Percentiles rank a stretch among this genome's conserved stretches.
Evolutionary conservation across 2,888 invertebrate genomes (phyloP).

Genomic region (Rhingia rostrata): DNA sequence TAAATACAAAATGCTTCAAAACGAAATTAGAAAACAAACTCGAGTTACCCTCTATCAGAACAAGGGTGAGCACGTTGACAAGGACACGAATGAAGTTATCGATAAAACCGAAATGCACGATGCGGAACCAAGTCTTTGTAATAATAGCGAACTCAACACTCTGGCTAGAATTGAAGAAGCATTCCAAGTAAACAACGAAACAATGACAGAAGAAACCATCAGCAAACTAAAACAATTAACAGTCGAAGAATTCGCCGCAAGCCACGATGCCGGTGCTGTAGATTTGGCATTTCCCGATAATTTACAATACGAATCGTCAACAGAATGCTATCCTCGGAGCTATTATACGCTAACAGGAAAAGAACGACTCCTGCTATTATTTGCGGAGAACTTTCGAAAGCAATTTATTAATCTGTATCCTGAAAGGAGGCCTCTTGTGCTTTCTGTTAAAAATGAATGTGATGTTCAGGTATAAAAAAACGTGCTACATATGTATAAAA

Average conservation of each 20-base stretch:
- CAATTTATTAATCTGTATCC: constrained; percentile 86
- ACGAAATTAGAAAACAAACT: constrained; percentile 7
- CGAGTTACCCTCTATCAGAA: neutral
- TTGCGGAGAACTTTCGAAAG: constrained; percentile 90
- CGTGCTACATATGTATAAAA: constrained; percentile 7
- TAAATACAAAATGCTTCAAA: neutral
- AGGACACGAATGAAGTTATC: constrained; percentile 2
- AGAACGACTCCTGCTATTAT: constrained; percentile 88
- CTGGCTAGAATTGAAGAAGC: neutral
- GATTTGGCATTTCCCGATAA: constrained; percentile 81
- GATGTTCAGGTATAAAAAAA: constrained; percentile 86
- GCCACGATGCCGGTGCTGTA: constrained; percentile 78
- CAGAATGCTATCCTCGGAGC: constrained; percentile 86
- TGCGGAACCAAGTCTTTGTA: constrained; percentile 6
- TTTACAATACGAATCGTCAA: constrained; percentile 81
- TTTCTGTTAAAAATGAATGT: constrained; percentile 90
- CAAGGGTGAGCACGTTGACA: neutral
- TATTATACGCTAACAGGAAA: constrained; percentile 88
- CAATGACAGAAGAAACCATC: neutral
- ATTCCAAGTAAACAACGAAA: neutral
- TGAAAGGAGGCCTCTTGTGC: constrained; percentile 86
- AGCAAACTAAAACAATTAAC: constrained; percentile 1
- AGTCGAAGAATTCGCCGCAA: constrained; percentile 76
- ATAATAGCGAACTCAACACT: no score
- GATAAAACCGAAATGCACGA: constrained; percentile 23